These are phyloP conservation scores for Aphyosemion australe DNA, from an alignment of 2,113 vertebrate genomes.

Conservation along the genomic window DNA sequence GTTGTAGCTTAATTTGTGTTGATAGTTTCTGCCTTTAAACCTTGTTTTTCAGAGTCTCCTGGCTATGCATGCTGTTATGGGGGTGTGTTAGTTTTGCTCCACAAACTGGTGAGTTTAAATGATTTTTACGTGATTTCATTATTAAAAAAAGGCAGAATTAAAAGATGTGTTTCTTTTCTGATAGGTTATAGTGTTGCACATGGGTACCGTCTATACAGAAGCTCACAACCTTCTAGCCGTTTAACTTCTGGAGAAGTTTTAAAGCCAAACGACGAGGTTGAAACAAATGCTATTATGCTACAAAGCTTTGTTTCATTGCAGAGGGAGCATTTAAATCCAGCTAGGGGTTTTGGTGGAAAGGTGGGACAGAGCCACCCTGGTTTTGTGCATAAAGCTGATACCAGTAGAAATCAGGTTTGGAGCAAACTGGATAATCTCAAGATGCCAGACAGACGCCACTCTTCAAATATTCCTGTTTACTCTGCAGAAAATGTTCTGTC, in stretches of 20 bases:
- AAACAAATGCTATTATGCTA: not conserved
- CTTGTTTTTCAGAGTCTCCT: slow-evolving; percentile 33
- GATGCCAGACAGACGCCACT: slow-evolving; percentile 20
- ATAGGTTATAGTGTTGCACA: slow-evolving; percentile 37
- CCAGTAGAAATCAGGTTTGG: slow-evolving; percentile 21
- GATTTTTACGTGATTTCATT: not conserved
- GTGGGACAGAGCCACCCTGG: slow-evolving; percentile 4
- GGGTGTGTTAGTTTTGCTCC: slow-evolving; percentile 34
- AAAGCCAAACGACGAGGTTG: slow-evolving; percentile 20
- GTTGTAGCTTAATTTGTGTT: not conserved
- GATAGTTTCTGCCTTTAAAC: not conserved
- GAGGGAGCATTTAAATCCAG: not conserved
- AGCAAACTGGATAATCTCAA: slow-evolving; percentile 13
- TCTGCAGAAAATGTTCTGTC: slow-evolving; percentile 4
- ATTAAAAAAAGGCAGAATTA: too few relatives aligned
- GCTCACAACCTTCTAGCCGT: slow-evolving; percentile 8
- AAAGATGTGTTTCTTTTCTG: slow-evolving; percentile 9
- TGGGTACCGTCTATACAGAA: slow-evolving; percentile 26
- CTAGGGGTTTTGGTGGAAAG: not conserved
- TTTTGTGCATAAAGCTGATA: not conserved
- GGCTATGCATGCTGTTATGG: slow-evolving; percentile 45
- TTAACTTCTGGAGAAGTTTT: slow-evolving; percentile 23
- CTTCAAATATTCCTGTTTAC: slow-evolving; percentile 1
- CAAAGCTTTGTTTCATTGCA: slow-evolving; percentile 9
- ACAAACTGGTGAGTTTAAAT: slow-evolving; percentile 44